phyloP scores from a whole-genome alignment of 2,888 invertebrate species.

The Spodoptera picta region DNA sequence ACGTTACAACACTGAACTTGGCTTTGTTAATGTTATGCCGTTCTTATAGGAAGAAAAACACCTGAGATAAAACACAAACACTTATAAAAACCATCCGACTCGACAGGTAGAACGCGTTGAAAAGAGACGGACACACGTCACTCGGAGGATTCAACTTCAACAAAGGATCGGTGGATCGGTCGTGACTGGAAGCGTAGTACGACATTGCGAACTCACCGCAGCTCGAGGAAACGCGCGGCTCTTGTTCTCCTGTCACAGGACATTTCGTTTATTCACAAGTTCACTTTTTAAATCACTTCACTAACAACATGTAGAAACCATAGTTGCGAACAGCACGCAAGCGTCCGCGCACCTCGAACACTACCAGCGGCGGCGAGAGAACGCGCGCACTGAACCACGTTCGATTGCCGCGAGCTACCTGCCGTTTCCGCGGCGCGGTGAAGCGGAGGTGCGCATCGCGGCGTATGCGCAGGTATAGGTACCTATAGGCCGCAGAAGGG shows the following conservation, averaged over 20 bases:
- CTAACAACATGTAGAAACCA: constrained; percentile 79
- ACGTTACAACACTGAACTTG: constrained; percentile 28
- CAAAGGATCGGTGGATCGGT: constrained; percentile 79
- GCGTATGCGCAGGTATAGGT: constrained; percentile 82
- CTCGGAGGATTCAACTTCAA: constrained; percentile 83
- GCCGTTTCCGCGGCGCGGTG: constrained; percentile 82
- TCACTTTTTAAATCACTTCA: constrained; percentile 83
- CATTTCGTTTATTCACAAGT: constrained; percentile 80
- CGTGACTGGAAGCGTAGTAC: constrained; percentile 79
- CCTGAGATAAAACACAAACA: constrained; percentile 66
- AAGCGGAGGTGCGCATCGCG: constrained; percentile 86
- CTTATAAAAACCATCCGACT: constrained; percentile 64
- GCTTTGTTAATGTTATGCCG: constrained; percentile 15
- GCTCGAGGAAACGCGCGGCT: constrained; percentile 86
- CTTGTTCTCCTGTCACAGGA: constrained; percentile 88
- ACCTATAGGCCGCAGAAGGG: constrained; percentile 53
- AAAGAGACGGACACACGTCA: constrained; percentile 84
- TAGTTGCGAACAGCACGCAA: constrained; percentile 77
- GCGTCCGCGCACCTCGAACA: constrained; percentile 83
- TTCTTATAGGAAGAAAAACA: constrained; percentile 42
- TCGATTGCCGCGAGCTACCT: constrained; percentile 80
- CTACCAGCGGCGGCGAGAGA: constrained; percentile 87
- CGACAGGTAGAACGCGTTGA: constrained; percentile 76
- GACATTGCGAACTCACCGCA: constrained; percentile 85
- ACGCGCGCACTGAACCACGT: constrained; percentile 86